Evolutionary conservation across 2,888 invertebrate species (phyloP), one percentile per base, ranked within the genome.

Genomic region (Pimpla rufipes): DNA sequence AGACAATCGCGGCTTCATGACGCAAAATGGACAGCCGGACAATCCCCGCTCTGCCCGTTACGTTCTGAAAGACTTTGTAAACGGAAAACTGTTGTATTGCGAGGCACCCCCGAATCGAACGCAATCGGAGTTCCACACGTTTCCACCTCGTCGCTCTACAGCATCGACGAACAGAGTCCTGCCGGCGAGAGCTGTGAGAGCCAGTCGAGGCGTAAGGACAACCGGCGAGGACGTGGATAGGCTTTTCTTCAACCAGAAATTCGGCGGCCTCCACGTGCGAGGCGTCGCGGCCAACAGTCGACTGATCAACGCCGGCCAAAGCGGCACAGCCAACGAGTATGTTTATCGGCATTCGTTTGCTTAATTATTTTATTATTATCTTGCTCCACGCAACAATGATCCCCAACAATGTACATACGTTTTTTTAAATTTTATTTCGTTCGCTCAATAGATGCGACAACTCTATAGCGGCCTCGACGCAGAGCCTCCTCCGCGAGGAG

Each of bases 1-100:
- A 98, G 98, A 96, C 93, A 98, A 98, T 94, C 95, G 99, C 89
- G 99, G 99, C 21, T 99, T 97, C 93, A 99, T 99, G 99, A 98
- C 99, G 0, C 96, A 97, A 10, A 97, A 97, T 80, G 99, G 99
- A 0, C 96, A 98, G 88, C 99, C 99, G 0, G 99, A 99, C 94
- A 97, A 97, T 92, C 96, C 99, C 0, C 95, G 99, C 29, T 97
- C 99, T 0, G 97, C 99, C 0, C 95, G 99, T 45, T 96, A 97
- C 81, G 94, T 99, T 82, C 95, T 99, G 0, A 99, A 99, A 92
- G 99, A 99, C 92, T 98, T 96, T 87, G 96, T 98, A 0, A 96
- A 96, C 92, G 99, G 99, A 0, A 96, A 96, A 88, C 94, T 99
- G 45, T 94, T 97, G 2, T 98, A 96, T 94, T 97, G 97, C 74